Evolutionary conservation across 2,113 vertebrate species (phyloP).

Genomic region (Corythaixoides concolor): DNA sequence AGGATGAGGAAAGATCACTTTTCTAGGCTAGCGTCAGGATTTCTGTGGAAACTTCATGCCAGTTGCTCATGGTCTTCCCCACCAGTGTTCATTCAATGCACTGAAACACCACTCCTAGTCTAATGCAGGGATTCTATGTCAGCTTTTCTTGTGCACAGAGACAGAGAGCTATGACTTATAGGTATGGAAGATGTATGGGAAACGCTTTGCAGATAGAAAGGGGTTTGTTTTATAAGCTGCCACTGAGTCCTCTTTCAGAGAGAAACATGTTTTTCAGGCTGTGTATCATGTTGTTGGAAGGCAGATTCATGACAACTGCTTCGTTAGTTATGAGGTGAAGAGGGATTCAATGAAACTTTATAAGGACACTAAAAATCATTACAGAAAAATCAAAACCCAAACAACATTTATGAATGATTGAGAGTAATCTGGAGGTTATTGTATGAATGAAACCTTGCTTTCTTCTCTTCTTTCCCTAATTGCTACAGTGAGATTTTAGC

Average conservation of each 20-base stretch:
- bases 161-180: background rate
- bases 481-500: background rate
- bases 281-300: background rate
- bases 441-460: conserved; percentile 7
- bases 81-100: background rate
- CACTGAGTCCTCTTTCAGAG: background rate
- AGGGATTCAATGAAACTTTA: background rate
- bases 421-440: background rate
- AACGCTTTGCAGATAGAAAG: background rate
- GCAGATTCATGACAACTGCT: background rate
- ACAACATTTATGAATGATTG: background rate
- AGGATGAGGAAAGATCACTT: background rate
- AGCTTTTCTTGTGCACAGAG: background rate
- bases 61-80: background rate
- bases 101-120: background rate
- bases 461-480: background rate
- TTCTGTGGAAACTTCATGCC: background rate
- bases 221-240: background rate
- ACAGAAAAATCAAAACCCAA: background rate
- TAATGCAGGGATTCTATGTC: background rate
- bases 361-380: background rate
- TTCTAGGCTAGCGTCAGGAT: background rate
- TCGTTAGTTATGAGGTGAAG: background rate
- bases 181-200: background rate
- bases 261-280: background rate